Percentiles rank a stretch among this genome's conserved stretches.
Evolutionary conservation across 2,113 vertebrate genomes (phyloP).

Genomic region (Eulemur rufifrons): DNA sequence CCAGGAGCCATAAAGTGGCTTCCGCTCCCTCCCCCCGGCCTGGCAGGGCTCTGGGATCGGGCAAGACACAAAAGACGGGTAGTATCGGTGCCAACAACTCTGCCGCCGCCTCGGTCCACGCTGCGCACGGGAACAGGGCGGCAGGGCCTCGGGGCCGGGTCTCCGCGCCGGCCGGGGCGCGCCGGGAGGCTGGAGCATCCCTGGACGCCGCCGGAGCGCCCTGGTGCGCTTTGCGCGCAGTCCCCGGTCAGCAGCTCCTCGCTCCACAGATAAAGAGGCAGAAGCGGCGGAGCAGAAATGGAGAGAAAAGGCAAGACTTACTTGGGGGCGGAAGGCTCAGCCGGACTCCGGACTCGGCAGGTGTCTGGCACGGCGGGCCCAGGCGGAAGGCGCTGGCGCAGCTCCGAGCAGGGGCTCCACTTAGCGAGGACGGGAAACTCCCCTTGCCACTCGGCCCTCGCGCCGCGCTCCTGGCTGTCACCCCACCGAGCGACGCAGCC

Average conservation of each 20-base stretch:
- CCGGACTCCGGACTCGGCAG: conserved; percentile 57
- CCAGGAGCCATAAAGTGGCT: conserved; percentile 62
- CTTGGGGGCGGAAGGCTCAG: conserved; percentile 13
- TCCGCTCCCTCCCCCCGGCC: conserved; percentile 23
- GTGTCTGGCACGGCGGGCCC: conserved; percentile 56
- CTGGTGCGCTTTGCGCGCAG: neutral
- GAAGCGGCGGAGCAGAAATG: neutral
- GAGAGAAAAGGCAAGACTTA: conserved; percentile 67
- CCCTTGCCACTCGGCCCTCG: neutral
- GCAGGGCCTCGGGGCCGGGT: neutral
- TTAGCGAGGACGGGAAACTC: conserved; percentile 54
- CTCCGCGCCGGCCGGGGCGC: conserved; percentile 1
- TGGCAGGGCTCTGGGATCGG: conserved; percentile 32
- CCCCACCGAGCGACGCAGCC: neutral
- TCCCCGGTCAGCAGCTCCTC: neutral
- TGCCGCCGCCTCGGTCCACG: neutral
- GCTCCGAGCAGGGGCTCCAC: conserved; percentile 65
- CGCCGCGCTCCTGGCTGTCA: neutral
- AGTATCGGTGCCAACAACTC: conserved; percentile 27
- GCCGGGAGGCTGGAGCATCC: neutral
- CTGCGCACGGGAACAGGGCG: neutral
- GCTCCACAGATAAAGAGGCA: neutral
- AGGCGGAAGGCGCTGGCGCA: conserved; percentile 66
- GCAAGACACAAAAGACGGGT: conserved; percentile 64
- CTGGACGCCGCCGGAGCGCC: neutral